Percentiles rank a stretch among this genome's conserved stretches.
These are phyloP conservation scores for Pteronotus mesoamericanus DNA, from an alignment of 2,797 vertebrate genomes.

Conservation along the genomic window DNA sequence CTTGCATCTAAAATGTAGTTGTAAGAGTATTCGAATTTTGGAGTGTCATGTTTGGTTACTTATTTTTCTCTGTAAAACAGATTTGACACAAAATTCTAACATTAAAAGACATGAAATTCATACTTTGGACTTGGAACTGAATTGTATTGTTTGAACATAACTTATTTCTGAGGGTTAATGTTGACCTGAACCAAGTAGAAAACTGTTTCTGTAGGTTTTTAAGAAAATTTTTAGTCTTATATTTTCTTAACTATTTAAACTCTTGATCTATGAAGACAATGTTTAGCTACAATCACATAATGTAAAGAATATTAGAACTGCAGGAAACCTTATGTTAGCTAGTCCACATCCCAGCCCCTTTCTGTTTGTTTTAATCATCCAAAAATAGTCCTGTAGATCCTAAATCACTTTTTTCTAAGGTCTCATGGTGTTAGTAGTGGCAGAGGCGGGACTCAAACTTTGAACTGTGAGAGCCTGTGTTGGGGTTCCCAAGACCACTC, in stretches of 20 bases:
- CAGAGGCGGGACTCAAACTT: neutral
- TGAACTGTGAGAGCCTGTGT: neutral
- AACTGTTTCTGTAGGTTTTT: neutral
- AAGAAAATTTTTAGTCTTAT: neutral
- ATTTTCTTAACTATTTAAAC: constrained; percentile 18
- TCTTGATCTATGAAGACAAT: neutral
- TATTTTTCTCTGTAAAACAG: constrained; percentile 1
- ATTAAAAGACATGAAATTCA: neutral
- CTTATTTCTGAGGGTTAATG: constrained; percentile 15
- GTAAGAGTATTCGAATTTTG: neutral
- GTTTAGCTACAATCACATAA: neutral
- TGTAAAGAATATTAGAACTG: neutral
- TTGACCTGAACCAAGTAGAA: neutral
- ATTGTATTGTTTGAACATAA: neutral
- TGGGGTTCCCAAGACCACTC: neutral
- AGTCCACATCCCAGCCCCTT: neutral
- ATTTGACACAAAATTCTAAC: neutral
- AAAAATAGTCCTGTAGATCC: neutral
- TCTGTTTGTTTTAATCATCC: neutral
- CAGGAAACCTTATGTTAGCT: neutral
- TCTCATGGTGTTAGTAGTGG: neutral
- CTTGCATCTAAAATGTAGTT: neutral
- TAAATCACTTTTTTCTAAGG: neutral
- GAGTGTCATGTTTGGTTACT: neutral
- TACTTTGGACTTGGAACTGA: constrained; percentile 4